Conservation (phyloP, 2,113 vertebrate genomes). For the Cavia porcellus region DNA sequence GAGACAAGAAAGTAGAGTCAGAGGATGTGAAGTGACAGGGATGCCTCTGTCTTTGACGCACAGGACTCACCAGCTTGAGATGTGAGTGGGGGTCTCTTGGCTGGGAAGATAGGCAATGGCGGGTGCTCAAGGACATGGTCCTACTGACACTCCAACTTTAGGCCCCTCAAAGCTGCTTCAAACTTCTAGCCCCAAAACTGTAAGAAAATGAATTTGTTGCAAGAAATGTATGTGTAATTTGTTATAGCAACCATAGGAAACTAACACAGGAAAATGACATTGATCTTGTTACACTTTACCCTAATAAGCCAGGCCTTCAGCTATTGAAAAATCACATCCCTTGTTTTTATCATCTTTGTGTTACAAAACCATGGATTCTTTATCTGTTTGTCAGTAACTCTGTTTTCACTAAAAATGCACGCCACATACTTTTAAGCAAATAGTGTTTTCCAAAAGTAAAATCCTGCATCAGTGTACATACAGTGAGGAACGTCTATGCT, state of each 20-base stretch:
- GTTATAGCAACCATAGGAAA: not conserved
- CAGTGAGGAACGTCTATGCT: not conserved
- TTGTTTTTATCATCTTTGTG: not conserved
- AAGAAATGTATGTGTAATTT: not conserved
- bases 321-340: not conserved
- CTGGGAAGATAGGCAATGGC: not conserved
- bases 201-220: not conserved
- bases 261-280: not conserved
- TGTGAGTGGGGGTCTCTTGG: not conserved
- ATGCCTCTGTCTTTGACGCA: not conserved
- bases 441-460: constrained; percentile 19
- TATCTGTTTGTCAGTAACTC: not conserved
- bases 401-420: constrained; percentile 34
- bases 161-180: not conserved
- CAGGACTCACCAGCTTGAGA: not conserved
- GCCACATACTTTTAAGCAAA: constrained; percentile 18
- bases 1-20: not conserved
- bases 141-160: not conserved
- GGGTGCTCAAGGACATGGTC: not conserved
- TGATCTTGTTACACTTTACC: not conserved
- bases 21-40: not conserved
- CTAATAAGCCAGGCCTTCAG: not conserved
- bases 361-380: not conserved
- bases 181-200: not conserved
- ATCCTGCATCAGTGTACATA: not conserved